These are phyloP conservation scores for Aphodius sticticus DNA, from an alignment of 2,888 invertebrate species.

Conservation along the genomic window DNA sequence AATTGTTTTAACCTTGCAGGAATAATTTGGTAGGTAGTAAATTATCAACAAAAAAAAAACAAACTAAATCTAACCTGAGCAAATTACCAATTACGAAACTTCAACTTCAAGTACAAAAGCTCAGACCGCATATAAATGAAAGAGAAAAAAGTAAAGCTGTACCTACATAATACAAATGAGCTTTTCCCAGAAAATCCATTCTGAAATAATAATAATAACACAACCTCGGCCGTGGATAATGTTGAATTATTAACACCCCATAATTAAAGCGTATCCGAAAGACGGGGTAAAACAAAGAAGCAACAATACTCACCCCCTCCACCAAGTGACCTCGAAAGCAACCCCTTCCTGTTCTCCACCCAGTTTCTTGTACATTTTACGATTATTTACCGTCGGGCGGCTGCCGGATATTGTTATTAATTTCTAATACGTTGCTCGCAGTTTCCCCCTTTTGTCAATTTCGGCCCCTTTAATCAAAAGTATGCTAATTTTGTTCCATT, in stretches of 20 bases:
- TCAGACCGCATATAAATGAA: neutral
- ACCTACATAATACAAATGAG: neutral
- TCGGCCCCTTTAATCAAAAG: conserved; percentile 20
- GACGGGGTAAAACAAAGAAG: conserved; percentile 20
- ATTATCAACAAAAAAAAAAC: neutral
- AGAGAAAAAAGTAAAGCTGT: neutral
- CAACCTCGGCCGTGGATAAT: conserved; percentile 14
- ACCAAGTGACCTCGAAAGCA: neutral
- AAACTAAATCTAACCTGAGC: neutral
- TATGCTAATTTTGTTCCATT: conserved; percentile 35
- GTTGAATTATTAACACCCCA: conserved; percentile 29
- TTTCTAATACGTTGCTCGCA: conserved; percentile 26
- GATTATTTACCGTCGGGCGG: conserved; percentile 5
- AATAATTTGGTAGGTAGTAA: too few relatives aligned
- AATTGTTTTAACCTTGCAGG: too few relatives aligned
- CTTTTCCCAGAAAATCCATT: neutral
- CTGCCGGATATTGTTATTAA: conserved; percentile 29
- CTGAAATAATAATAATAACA: neutral
- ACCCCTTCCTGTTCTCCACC: neutral
- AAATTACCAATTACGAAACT: neutral
- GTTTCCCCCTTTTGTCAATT: conserved; percentile 9
- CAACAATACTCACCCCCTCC: neutral
- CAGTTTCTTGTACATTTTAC: neutral
- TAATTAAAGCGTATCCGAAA: conserved; percentile 21
- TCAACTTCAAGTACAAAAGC: neutral